These are phyloP conservation scores for Apantesis nais DNA, from an alignment of 2,888 invertebrate species.

Conservation along the genomic window DNA sequence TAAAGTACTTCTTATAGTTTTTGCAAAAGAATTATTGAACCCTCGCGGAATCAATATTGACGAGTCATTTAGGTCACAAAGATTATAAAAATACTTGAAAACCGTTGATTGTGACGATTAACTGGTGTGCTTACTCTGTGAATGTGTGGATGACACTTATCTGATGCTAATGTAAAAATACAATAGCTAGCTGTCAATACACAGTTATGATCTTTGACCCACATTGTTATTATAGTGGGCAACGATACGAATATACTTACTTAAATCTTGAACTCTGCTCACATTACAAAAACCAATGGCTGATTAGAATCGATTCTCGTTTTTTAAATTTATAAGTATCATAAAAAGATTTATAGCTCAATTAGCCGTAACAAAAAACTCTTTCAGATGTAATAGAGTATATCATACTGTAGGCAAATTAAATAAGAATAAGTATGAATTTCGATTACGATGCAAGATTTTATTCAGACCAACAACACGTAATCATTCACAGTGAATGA, in stretches of 20 bases:
- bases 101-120: slow-evolving; percentile 18
- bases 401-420: slow-evolving; percentile 16
- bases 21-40: neutral
- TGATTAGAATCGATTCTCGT: slow-evolving; percentile 26
- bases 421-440: slow-evolving; percentile 21
- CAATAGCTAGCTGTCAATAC: slow-evolving; percentile 24
- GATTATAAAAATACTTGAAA: slow-evolving; percentile 11
- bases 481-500: slow-evolving; percentile 30
- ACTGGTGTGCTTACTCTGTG: slow-evolving; percentile 10
- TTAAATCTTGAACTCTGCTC: slow-evolving; percentile 20
- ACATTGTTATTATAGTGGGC: slow-evolving; percentile 29
- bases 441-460: slow-evolving; percentile 29
- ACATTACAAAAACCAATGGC: slow-evolving; percentile 20
- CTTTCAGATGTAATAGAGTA: slow-evolving; percentile 11
- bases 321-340: slow-evolving; percentile 28
- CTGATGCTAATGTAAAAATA: slow-evolving; percentile 17
- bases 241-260: slow-evolving; percentile 33
- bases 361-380: slow-evolving; percentile 19
- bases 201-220: slow-evolving; percentile 42
- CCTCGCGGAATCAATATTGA: slow-evolving; percentile 1
- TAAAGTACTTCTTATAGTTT: neutral
- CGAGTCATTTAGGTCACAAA: slow-evolving; percentile 15
- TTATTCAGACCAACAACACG: slow-evolving; percentile 31
- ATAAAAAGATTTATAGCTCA: slow-evolving; percentile 22
- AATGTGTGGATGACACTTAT: slow-evolving; percentile 22